Conservation (phyloP, 1,140 invertebrate species). For the Pentalonia nigronervosa region DNA sequence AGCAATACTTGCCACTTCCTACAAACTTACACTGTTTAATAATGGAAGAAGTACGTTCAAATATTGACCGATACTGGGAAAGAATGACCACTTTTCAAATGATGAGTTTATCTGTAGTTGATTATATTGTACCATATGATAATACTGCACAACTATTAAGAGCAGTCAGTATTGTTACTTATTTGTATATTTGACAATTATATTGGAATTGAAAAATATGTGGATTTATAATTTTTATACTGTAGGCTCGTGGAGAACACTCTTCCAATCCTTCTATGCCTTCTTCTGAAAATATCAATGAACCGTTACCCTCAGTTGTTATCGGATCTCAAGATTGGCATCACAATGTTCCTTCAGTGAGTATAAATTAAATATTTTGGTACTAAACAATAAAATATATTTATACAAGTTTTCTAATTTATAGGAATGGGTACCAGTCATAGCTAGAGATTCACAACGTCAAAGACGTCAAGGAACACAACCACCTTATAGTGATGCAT, state of each 20-base stretch:
- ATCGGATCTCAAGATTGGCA: constrained; percentile 70
- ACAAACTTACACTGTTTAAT: background rate
- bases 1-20: constrained; percentile 39
- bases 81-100: background rate
- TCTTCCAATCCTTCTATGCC: constrained; percentile 1
- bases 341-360: constrained; percentile 65
- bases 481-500: constrained; percentile 80
- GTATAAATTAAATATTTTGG: constrained; percentile 31
- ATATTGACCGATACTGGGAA: constrained; percentile 43
- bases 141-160: background rate
- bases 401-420: constrained; percentile 41
- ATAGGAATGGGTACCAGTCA: constrained; percentile 84
- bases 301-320: constrained; percentile 66
- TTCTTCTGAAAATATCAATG: constrained; percentile 31
- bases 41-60: background rate
- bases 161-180: background rate
- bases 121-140: constrained; percentile 42
- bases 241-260: background rate
- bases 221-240: background rate
- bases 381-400: background rate
- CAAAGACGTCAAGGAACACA: constrained; percentile 70
- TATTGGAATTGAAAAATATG: background rate
- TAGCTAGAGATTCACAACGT: constrained; percentile 74
- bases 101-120: background rate
- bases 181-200: background rate